A percentile compares a stretch with the other conserved stretches of the same genome.
phyloP scores from a whole-genome alignment of 1,140 invertebrate genomes.

The Tetragnatha versicolor region DNA sequence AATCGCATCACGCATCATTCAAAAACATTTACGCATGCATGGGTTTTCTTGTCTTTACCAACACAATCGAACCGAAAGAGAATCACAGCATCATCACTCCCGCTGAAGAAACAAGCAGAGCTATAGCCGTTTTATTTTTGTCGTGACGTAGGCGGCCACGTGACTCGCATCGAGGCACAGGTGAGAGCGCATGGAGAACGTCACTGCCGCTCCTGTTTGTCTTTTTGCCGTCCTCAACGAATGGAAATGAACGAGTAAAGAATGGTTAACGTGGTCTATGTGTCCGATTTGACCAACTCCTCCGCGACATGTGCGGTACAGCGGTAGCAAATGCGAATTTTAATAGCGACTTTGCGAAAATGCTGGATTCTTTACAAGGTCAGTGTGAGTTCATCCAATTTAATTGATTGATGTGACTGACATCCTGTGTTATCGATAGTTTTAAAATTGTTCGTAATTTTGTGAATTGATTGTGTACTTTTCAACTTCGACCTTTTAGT shows the following conservation, averaged over 20 bases:
- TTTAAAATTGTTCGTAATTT: no score
- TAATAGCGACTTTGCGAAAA: slow-evolving; percentile 11
- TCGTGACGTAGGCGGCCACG: slow-evolving; percentile 13
- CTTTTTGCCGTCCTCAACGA: slow-evolving; percentile 2
- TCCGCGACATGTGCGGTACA: background rate
- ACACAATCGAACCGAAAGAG: no score
- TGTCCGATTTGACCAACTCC: background rate
- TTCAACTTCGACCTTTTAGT: no score
- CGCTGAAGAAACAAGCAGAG: background rate
- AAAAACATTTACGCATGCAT: no score
- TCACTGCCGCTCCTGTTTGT: slow-evolving; percentile 15
- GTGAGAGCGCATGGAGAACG: slow-evolving; percentile 15
- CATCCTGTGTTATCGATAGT: no score
- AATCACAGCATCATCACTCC: no score
- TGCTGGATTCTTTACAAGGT: slow-evolving; percentile 44
- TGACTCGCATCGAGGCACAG: slow-evolving; percentile 5
- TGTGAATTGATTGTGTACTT: no score
- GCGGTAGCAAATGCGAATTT: slow-evolving; percentile 30
- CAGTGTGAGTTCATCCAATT: no score
- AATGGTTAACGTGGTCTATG: slow-evolving; percentile 12
- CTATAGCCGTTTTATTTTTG: background rate
- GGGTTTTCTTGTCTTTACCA: no score
- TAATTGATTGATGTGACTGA: no score
- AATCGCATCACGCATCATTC: no score
- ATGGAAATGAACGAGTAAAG: slow-evolving; percentile 11